A percentile compares a stretch with the other conserved stretches of the same genome.
Evolutionary conservation across 2,888 invertebrate genomes (phyloP).

Genomic region (Ormyrus pomaceus): DNA sequence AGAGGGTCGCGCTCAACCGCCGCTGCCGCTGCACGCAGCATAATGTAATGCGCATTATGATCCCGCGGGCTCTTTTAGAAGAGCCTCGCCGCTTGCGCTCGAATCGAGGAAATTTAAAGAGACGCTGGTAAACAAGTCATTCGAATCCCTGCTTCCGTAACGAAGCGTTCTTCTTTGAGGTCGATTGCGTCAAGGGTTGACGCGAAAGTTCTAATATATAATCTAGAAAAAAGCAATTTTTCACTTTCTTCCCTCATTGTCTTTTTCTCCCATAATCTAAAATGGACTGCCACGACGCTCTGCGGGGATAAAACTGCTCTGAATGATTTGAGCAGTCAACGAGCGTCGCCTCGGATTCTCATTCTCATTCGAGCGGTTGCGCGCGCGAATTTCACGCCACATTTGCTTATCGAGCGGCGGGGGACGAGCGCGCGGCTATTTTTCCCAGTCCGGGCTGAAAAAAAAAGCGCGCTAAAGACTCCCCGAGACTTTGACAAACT

Average conservation of each 20-base stretch:
- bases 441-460: neutral
- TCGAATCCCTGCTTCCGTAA: too few relatives aligned
- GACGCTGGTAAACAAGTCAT: too few relatives aligned
- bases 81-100: too few relatives aligned
- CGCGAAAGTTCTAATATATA: too few relatives aligned
- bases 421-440: constrained; percentile 8
- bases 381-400: constrained; percentile 64
- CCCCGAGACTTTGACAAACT: constrained; percentile 36
- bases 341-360: constrained; percentile 45
- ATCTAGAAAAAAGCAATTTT: too few relatives aligned
- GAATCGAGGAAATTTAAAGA: too few relatives aligned
- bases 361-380: constrained; percentile 32
- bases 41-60: constrained; percentile 50
- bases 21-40: neutral
- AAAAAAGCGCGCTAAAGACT: constrained; percentile 44
- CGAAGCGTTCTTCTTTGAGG: too few relatives aligned
- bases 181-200: too few relatives aligned
- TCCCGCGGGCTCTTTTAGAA: neutral
- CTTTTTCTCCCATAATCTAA: too few relatives aligned
- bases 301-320: constrained; percentile 31
- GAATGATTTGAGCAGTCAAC: constrained; percentile 51
- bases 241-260: too few relatives aligned
- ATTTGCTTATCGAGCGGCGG: constrained; percentile 63
- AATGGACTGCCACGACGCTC: too few relatives aligned
- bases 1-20: constrained; percentile 10